Percentiles rank a stretch among this genome's conserved stretches.
These are phyloP conservation scores for Orthosia gracilis DNA, from an alignment of 2,888 invertebrate genomes.

Conservation along the genomic window DNA sequence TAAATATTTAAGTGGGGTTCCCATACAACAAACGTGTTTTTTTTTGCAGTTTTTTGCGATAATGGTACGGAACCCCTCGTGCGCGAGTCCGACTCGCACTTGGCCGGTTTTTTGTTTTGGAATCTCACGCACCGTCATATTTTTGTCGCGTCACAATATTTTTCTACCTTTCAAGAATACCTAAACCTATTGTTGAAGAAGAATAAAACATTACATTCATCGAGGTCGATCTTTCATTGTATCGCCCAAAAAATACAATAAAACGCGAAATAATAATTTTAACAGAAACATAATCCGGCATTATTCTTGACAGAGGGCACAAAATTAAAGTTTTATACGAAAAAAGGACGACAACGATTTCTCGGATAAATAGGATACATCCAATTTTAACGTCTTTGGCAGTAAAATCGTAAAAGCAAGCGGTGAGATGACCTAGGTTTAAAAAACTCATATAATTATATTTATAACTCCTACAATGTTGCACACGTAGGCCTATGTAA, in stretches of 20 bases:
- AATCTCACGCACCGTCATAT: no score
- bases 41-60: no score
- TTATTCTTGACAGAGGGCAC: constrained; percentile 8
- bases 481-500: constrained; percentile 52
- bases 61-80: no score
- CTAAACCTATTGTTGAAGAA: no score
- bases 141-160: no score
- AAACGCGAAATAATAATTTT: constrained; percentile 13
- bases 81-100: no score
- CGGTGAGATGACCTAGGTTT: constrained; percentile 64
- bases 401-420: constrained; percentile 65
- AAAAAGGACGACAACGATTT: constrained; percentile 52
- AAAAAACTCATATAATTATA: constrained; percentile 71
- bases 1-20: no score
- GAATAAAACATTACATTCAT: no score
- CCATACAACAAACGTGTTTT: no score
- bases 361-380: constrained; percentile 59
- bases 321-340: constrained; percentile 48
- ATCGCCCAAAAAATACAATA: not conserved
- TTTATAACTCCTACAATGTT: constrained; percentile 71
- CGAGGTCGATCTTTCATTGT: no score
- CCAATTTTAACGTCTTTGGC: constrained; percentile 66
- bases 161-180: no score
- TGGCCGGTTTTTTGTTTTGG: no score
- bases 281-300: constrained; percentile 13